Percentiles rank a stretch among this genome's conserved stretches.
These are phyloP conservation scores for Cerceris rybyensis DNA, from an alignment of 2,888 invertebrate genomes.

Conservation along the genomic window DNA sequence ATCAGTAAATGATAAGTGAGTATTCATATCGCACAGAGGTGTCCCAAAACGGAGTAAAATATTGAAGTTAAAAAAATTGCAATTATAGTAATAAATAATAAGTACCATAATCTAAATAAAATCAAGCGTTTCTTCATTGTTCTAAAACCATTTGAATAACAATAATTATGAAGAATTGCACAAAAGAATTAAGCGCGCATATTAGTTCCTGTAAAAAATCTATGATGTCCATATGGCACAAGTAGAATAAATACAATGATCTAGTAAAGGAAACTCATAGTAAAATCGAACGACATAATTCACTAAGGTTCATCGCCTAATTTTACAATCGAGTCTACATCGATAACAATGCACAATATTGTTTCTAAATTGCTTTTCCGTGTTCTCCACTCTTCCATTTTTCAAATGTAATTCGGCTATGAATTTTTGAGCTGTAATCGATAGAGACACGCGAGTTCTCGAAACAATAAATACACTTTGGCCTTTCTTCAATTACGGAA, in stretches of 20 bases:
- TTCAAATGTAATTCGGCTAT: neutral
- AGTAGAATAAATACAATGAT: slow-evolving; percentile 44
- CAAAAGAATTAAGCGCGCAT: slow-evolving; percentile 22
- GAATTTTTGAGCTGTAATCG: slow-evolving; percentile 6
- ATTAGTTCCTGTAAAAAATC: slow-evolving; percentile 38
- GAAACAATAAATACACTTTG: slow-evolving; percentile 8
- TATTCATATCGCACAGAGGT: neutral
- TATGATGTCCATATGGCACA: slow-evolving; percentile 62
- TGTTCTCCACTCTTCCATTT: slow-evolving; percentile 5
- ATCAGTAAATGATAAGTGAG: neutral
- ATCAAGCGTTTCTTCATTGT: slow-evolving; percentile 12
- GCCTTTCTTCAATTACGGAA: slow-evolving; percentile 25
- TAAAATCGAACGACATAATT: neutral
- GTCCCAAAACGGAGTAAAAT: neutral
- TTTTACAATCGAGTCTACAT: slow-evolving; percentile 4
- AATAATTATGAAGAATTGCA: slow-evolving; percentile 36
- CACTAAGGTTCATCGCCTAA: slow-evolving; percentile 12
- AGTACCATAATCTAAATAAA: slow-evolving; percentile 23
- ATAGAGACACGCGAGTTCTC: slow-evolving; percentile 2
- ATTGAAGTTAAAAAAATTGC: neutral
- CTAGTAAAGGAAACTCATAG: slow-evolving; percentile 10
- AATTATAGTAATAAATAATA: slow-evolving; percentile 31
- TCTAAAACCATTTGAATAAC: slow-evolving; percentile 30
- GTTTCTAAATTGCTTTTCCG: slow-evolving; percentile 1
- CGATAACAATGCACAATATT: slow-evolving; percentile 12